phyloP scores from a whole-genome alignment of 1,140 invertebrate genomes.

The Megalonaias nervosa region DNA sequence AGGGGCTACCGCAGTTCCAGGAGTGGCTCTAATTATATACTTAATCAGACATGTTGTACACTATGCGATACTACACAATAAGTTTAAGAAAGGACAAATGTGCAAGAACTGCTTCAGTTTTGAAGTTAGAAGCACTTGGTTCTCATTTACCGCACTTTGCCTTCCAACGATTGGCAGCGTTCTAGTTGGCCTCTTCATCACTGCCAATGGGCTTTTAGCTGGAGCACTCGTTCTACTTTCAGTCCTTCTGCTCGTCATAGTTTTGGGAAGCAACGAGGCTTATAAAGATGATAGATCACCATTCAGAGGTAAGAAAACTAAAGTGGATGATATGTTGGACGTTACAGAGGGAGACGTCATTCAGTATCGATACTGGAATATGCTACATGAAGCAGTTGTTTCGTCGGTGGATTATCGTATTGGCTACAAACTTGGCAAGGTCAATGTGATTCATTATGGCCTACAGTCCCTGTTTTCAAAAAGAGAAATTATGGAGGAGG shows the following conservation, averaged over 20 bases:
- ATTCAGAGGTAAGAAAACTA: slow-evolving; percentile 5
- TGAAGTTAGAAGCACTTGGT: slow-evolving; percentile 7
- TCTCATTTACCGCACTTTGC: slow-evolving; percentile 10
- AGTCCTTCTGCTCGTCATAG: not conserved
- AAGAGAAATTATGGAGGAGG: slow-evolving; percentile 8
- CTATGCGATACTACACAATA: slow-evolving; percentile 1
- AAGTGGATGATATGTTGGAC: not conserved
- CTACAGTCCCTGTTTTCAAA: slow-evolving; percentile 9
- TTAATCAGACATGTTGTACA: not conserved
- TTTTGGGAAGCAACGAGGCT: not conserved
- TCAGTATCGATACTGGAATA: not conserved
- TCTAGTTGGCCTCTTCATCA: slow-evolving; percentile 1
- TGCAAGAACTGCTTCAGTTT: slow-evolving; percentile 9
- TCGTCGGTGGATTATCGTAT: not conserved
- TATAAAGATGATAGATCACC: slow-evolving; percentile 1
- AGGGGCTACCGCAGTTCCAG: slow-evolving; percentile 4
- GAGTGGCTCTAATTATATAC: not conserved
- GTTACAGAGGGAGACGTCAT: slow-evolving; percentile 15
- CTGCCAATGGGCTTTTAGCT: not conserved
- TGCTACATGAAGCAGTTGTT: not conserved
- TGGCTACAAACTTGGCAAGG: not conserved
- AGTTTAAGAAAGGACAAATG: not conserved
- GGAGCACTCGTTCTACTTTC: not conserved
- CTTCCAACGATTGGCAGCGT: not conserved
- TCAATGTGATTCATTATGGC: slow-evolving; percentile 13